Base-by-base conservation (phyloP, 2,113 vertebrate genomes). In the Oreotrochilus melanogaster region DNA sequence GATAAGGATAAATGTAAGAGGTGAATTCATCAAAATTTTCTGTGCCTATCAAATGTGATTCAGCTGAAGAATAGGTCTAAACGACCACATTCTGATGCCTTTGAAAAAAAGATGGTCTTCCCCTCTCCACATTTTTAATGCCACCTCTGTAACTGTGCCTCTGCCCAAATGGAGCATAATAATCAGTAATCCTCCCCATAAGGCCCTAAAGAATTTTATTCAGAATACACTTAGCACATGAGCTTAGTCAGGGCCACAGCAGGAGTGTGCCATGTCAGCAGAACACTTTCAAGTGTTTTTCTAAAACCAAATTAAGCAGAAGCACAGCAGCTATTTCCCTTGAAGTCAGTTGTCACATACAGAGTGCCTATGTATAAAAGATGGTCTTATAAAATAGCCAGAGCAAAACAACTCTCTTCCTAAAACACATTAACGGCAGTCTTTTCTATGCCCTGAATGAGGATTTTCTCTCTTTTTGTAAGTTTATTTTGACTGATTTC, bases 381-480 rank as follows among this genome's bases (percentile, higher is more conserved):
- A 76, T 48, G 11, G 7, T 23, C 6, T 69, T 57, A n/a, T 0
- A 1, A 84, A 85, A 82, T 66, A 86, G 65, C 3, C 2, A 7
- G 13, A 76, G 15, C 0, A 4, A 86, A 65, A 5, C 4, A 56
- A 84, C 70, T 73, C 4, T 57, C 1, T 65, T 85, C 27, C 33
- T 73, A 57, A 89, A 91, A 39, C 0, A 0, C 35, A 45, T 23
- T 0, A 1, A 7, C 1, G 0, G 24, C 24, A 56, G 8, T 18
- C 50, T 86, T 16, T 30, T 80, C 54, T 73, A 53, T 50, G 16
- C 19, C 60, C 16, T 35, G 13, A 66, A 86, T 60, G 5, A 27
- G 2, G 14, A 28, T 53, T 39, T 30, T 37, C 10, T 43, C 35
- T 37, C 10, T 43, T 70, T 35, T 60, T 30, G 10, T 0, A 2